These are phyloP conservation scores for Drosophila lacertosa DNA, from an alignment of 1,140 invertebrate genomes.

Conservation along the genomic window DNA sequence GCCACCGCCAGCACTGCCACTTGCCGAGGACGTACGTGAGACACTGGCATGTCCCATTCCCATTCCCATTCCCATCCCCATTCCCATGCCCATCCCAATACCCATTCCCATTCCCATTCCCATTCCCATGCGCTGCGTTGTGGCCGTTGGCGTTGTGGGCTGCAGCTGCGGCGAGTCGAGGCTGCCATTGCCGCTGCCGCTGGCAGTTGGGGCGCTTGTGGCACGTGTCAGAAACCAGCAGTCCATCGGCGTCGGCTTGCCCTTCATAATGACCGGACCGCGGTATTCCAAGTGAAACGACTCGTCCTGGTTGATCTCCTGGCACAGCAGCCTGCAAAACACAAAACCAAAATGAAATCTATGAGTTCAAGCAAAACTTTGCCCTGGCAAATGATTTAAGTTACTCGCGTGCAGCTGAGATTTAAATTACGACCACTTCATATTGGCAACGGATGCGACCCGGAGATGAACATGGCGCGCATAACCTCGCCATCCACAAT, in stretches of 20 bases:
- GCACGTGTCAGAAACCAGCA: slow-evolving; percentile 94
- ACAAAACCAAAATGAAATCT: slow-evolving; percentile 1
- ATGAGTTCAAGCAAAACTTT: slow-evolving; percentile 4
- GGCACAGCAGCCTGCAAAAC: slow-evolving; percentile 90
- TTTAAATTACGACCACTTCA: slow-evolving; percentile 39
- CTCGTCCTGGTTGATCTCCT: slow-evolving; percentile 93
- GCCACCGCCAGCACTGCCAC: slow-evolving; percentile 8
- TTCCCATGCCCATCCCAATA: slow-evolving; percentile 34
- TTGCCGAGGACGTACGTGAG: slow-evolving; percentile 66
- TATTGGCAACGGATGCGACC: slow-evolving; percentile 4
- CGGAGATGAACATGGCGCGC: not conserved
- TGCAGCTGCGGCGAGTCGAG: slow-evolving; percentile 73
- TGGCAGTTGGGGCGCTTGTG: slow-evolving; percentile 48
- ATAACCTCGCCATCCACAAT: not conserved
- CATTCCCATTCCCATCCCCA: slow-evolving; percentile 36
- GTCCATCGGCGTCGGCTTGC: slow-evolving; percentile 97
- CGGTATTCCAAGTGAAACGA: slow-evolving; percentile 94
- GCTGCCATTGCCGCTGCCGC: slow-evolving; percentile 61
- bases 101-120: slow-evolving; percentile 34
- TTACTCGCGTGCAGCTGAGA: slow-evolving; percentile 17
- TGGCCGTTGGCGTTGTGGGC: slow-evolving; percentile 60
- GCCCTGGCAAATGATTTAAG: slow-evolving; percentile 33
- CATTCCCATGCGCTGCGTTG: slow-evolving; percentile 39
- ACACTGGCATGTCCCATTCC: slow-evolving; percentile 57
- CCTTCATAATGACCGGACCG: slow-evolving; percentile 98